Evolutionary conservation across 2,113 vertebrate species (phyloP).

Genomic region (Pogonocichla stellata): DNA sequence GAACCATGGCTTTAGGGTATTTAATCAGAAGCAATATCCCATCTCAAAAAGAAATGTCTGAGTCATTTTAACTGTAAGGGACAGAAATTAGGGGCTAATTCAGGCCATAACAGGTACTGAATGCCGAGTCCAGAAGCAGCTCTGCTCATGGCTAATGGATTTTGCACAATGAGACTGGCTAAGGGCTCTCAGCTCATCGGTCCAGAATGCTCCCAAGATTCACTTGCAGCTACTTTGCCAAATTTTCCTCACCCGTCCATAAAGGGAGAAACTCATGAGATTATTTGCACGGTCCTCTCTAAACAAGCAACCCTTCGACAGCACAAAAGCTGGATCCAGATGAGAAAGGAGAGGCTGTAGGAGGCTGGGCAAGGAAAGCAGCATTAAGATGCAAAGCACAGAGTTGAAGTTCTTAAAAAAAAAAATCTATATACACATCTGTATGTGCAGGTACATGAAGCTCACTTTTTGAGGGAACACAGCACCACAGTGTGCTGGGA

Average conservation of each 20-base stretch:
- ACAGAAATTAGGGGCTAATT: constrained; percentile 50
- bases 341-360: not conserved
- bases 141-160: constrained; percentile 26
- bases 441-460: not conserved
- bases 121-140: not conserved
- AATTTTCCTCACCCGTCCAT: not conserved
- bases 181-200: not conserved
- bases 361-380: not conserved
- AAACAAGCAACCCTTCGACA: not conserved
- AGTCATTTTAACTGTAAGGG: constrained; percentile 27
- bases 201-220: not conserved
- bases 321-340: not conserved
- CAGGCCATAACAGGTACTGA: constrained; percentile 9
- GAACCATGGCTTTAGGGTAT: not conserved
- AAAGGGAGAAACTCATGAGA: not conserved
- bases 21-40: constrained; percentile 20
- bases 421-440: not conserved
- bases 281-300: not conserved
- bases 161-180: not conserved
- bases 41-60: not conserved
- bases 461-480: not conserved
- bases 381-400: not conserved
- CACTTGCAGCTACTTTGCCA: not conserved
- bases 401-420: not conserved
- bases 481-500: not conserved